Evolutionary conservation across 2,797 vertebrate species (phyloP).

Genomic region (Alfaro cultratus): DNA sequence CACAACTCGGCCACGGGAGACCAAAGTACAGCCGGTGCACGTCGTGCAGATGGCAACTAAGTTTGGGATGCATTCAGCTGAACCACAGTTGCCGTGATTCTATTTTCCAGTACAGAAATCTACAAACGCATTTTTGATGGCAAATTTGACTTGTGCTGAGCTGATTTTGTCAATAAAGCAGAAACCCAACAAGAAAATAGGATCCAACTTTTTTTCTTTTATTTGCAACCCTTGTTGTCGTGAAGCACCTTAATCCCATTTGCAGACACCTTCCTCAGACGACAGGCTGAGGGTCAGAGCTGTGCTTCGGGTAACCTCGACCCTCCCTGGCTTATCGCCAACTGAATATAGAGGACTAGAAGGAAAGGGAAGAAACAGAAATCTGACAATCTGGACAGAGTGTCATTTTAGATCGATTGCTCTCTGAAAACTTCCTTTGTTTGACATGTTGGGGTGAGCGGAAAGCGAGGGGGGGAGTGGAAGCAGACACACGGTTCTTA

Average conservation of each 20-base stretch:
- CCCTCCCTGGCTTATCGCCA: slow-evolving; percentile 30
- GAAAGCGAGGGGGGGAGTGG: neutral
- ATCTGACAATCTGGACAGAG: slow-evolving; percentile 59
- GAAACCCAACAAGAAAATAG: neutral
- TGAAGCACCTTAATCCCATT: slow-evolving; percentile 50
- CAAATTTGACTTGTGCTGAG: neutral
- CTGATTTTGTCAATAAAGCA: neutral
- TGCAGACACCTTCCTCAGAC: slow-evolving; percentile 19
- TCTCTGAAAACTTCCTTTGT: slow-evolving; percentile 72
- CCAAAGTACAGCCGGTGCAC: slow-evolving; percentile 51
- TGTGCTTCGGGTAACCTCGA: slow-evolving; percentile 51
- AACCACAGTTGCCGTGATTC: slow-evolving; percentile 15
- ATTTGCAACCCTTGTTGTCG: neutral
- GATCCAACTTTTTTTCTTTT: neutral
- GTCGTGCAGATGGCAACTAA: slow-evolving; percentile 47
- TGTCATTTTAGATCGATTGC: slow-evolving; percentile 72
- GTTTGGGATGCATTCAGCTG: slow-evolving; percentile 14
- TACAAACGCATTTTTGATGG: neutral
- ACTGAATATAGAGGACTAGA: slow-evolving; percentile 33
- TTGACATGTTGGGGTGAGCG: slow-evolving; percentile 29
- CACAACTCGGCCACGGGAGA: slow-evolving; percentile 56
- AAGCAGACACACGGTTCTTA: slow-evolving; percentile 56
- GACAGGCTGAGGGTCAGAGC: slow-evolving; percentile 39
- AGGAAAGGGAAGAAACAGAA: slow-evolving; percentile 46
- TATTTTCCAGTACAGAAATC: neutral